Evolutionary conservation across 2,113 vertebrate genomes (phyloP).

Genomic region (Zeus faber): DNA sequence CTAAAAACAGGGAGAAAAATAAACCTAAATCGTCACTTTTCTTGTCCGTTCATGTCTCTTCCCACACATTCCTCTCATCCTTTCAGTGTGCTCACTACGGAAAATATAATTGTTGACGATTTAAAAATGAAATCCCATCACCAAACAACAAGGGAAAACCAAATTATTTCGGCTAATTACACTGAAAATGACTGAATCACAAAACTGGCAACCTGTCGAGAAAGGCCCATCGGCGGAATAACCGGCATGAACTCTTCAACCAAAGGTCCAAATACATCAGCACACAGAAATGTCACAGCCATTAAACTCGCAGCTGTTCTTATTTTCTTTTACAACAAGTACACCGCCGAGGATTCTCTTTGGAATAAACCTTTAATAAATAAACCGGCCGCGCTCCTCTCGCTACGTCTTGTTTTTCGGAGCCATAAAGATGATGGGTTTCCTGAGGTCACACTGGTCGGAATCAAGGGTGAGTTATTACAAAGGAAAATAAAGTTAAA

Average conservation of each 20-base stretch:
- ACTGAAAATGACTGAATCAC: background rate
- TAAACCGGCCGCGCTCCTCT: constrained; percentile 37
- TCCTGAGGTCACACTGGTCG: constrained; percentile 14
- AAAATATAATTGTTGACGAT: too few species aligned
- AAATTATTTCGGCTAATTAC: too few species aligned
- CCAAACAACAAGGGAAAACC: too few species aligned
- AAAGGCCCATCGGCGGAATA: background rate
- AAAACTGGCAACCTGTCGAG: background rate
- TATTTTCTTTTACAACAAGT: constrained; percentile 46
- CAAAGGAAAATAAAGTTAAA: constrained; percentile 20
- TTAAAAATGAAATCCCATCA: too few species aligned
- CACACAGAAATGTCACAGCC: background rate
- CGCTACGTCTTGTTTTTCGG: constrained; percentile 46
- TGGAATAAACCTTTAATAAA: constrained; percentile 40
- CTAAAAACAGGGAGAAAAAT: too few species aligned
- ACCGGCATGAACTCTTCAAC: background rate
- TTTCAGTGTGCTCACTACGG: too few species aligned
- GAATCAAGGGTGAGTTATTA: constrained; percentile 4
- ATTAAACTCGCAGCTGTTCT: constrained; percentile 44
- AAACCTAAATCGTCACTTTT: too few species aligned
- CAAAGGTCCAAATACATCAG: background rate
- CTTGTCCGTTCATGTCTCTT: too few species aligned
- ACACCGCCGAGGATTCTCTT: constrained; percentile 28
- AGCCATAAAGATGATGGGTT: constrained; percentile 23
- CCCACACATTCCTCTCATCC: too few species aligned